Evolutionary conservation across 2,888 invertebrate species (phyloP), one percentile per base, ranked within the genome.

Genomic region (Oligia latruncula): DNA sequence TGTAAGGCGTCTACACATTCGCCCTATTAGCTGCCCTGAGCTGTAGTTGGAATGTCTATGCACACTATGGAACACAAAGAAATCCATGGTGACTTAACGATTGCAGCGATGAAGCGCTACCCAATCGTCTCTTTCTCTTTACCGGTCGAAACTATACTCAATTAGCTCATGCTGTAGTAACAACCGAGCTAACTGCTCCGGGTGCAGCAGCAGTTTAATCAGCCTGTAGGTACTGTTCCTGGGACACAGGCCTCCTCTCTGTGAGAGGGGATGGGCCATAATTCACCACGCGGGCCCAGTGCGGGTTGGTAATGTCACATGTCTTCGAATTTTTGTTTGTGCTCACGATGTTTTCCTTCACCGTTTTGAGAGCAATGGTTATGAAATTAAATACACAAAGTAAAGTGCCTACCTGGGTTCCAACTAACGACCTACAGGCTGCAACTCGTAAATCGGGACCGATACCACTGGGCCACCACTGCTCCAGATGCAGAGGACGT

Each of bases 1-100:
- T 80, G 74, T 80, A 67, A 58, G 49, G 66, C 35, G 67, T 68
- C 62, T n/a, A 55, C 17, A 43, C 60, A 60, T 60, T 62, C 43
- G 8, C 2, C 43, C 23, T 64, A 67, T 64, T 77, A 55, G 49
- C 43, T 70, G 43, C 15, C 67, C 49, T 52, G 23, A 35, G 35
- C 23, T 64, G 40, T 29, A 62, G 1, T 46, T 71, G 29, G 60
- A 52, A 43, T 62, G 4, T 62, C 20, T 60, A 35, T 23, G 66
- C 35, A 43, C 65, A 66, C 52, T 60, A 15, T 40, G 49, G 29
- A n/a, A 74, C 20, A 49, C 29, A 20, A 52, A 29, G 9, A 55
- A 67, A 6, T 20, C 9, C 49, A 46, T 23, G 20, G n/a, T 40
- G 40, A 62, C 2, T 4, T 40, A 77, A 78, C 4, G 23, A 78